Evolutionary conservation across 2,797 vertebrate species (phyloP), one percentile per base, ranked within the genome.

Genomic region (Enteromius treurensis): DNA sequence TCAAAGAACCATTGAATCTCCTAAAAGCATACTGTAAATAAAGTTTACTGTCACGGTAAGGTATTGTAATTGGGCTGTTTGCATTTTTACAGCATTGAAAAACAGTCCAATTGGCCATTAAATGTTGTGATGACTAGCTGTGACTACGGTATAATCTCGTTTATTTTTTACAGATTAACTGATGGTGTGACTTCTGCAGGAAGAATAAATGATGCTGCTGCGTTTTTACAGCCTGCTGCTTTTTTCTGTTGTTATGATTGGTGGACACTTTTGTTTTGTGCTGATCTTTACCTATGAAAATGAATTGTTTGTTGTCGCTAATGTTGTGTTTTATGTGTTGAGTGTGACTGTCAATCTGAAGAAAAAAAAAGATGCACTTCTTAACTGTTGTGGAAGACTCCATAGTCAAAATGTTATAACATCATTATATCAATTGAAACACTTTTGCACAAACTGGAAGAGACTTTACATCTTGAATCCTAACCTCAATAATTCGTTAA

Each of bases 141-240:
- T 15, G 7, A 17, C 13, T 76, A 76, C 49, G 23, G 32, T 34
- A 37, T 53, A 37, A 75, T 75, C 2, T n/a, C 71, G n/a, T 55
- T 19, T 40, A 15, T 75, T 40, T 75, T 74, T 42, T 5, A 17
- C 74, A 74, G 71, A 55, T 74, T 55, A 9, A 55, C 32, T n/a
- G 29, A 51, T 47, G 17, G 14, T 9, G 0, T 34, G 26, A 34
- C 5, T 74, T 53, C 71, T 1, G 9, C 49, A 37, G 17, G 1
- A 29, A 34, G 10, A n/a, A 74, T 49, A 74, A 34, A 53, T 53
- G 1, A 32, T 14, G 47, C 29, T 53, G 47, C 10, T 29, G 45
- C 68, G 23, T 23, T 14, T 71, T 29, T n/a, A 49, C 47, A 14
- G 29, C 49, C n/a, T 74, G 29, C 19, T 74, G 19, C 2, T 55